phyloP scores from a whole-genome alignment of 2,113 vertebrate species.

The Vireo altiloquus region DNA sequence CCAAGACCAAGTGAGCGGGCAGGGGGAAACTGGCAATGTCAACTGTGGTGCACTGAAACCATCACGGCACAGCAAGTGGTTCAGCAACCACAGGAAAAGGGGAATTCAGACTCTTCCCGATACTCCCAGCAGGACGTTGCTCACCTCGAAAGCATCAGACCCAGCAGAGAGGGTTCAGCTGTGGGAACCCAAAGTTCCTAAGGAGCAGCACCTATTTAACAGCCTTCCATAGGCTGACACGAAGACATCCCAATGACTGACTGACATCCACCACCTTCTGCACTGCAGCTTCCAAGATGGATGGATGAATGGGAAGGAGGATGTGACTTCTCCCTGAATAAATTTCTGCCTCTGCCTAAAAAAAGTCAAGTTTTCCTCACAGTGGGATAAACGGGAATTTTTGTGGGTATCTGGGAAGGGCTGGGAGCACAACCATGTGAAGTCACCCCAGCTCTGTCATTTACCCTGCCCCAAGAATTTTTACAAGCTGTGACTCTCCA shows the following conservation, averaged over 20 bases:
- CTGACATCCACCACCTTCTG: background rate
- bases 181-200: background rate
- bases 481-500: background rate
- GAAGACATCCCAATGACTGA: background rate
- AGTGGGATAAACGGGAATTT: rapidly evolving
- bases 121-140: background rate
- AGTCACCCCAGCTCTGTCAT: background rate
- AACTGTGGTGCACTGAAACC: background rate
- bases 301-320: background rate
- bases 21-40: background rate
- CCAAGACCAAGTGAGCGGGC: background rate
- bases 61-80: background rate
- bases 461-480: background rate
- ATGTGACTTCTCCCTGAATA: background rate
- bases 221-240: background rate
- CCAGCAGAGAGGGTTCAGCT: background rate
- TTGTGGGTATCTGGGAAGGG: background rate
- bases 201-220: background rate
- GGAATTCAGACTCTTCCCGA: background rate
- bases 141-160: background rate
- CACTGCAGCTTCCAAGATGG: background rate
- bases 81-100: background rate
- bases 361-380: background rate
- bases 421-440: background rate
- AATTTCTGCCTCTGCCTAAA: background rate